Conservation (phyloP, 2,888 invertebrate species). For the Phalera bucephala region DNA sequence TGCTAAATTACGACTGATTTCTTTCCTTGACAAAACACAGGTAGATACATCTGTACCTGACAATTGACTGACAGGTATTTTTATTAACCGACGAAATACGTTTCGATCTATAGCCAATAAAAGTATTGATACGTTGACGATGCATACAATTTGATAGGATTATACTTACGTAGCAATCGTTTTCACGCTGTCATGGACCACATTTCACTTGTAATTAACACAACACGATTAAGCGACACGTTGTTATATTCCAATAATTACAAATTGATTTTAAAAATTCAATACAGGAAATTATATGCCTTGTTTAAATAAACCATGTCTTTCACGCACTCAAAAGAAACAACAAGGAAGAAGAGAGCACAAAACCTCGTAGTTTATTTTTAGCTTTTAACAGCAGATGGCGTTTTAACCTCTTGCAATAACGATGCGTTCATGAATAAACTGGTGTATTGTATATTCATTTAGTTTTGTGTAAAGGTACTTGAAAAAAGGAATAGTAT, state of each 20-base stretch:
- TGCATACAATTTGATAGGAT: constrained; percentile 48
- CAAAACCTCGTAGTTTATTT: constrained; percentile 40
- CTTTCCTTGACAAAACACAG: constrained; percentile 45
- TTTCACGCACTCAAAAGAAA: constrained; percentile 56
- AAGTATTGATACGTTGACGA: constrained; percentile 15
- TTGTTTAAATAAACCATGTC: constrained; percentile 55
- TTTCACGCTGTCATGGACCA: constrained; percentile 79
- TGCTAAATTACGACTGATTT: constrained; percentile 65
- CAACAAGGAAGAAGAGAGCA: constrained; percentile 57
- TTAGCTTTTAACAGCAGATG: constrained; percentile 45
- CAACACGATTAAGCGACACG: constrained; percentile 50
- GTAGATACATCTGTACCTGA: constrained; percentile 42
- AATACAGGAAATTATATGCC: constrained; percentile 51
- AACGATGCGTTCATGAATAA: no score
- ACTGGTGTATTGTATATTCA: no score
- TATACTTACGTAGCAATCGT: constrained; percentile 78
- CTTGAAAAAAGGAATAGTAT: no score
- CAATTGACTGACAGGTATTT: constrained; percentile 48
- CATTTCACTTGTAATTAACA: constrained; percentile 69
- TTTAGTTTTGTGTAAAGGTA: no score
- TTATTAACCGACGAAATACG: constrained; percentile 46
- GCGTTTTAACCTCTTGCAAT: constrained; percentile 21
- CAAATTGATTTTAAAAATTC: constrained; percentile 39
- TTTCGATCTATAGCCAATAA: constrained; percentile 18
- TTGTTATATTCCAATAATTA: constrained; percentile 40